Evolutionary conservation across 92 coral and sea anemone genomes (phyloP).

Genomic region (Anthopleura xanthogrammica): DNA sequence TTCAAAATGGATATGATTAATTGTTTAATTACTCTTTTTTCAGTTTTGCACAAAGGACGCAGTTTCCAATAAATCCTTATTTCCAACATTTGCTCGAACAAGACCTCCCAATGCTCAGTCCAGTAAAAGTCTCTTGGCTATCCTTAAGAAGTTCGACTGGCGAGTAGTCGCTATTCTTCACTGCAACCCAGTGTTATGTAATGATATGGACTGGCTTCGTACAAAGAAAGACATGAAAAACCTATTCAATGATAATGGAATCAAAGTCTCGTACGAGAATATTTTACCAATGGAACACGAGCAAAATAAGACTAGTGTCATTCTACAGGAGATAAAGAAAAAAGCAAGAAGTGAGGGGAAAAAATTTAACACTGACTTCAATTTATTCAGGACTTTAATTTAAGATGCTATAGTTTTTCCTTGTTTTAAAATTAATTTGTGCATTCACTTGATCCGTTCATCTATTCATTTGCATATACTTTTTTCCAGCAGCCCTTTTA

Average conservation of each 20-base stretch:
- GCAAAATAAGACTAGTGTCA: conserved; percentile 17
- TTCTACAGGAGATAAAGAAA: conserved; percentile 47
- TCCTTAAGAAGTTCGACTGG: conserved; percentile 70
- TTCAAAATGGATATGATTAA: too few species aligned
- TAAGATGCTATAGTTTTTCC: too few species aligned
- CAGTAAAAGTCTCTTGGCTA: conserved; percentile 68
- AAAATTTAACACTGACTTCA: too few species aligned
- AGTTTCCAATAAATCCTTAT: conserved; percentile 55
- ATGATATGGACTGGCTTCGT: conserved; percentile 52
- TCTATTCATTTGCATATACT: too few species aligned
- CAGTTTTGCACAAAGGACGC: conserved; percentile 75
- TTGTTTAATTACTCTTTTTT: neutral
- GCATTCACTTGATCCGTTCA: too few species aligned
- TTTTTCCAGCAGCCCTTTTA: too few species aligned
- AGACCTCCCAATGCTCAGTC: conserved; percentile 71
- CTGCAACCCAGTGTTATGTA: conserved; percentile 35
- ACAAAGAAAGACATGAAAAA: conserved; percentile 59
- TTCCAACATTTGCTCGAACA: conserved; percentile 86
- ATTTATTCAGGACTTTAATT: too few species aligned
- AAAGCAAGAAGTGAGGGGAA: conserved; percentile 75
- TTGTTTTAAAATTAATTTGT: too few species aligned
- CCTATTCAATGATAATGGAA: conserved; percentile 33
- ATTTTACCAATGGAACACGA: conserved; percentile 55
- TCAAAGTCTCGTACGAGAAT: conserved; percentile 48
- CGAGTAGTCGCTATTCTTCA: conserved; percentile 60